phyloP scores from a whole-genome alignment of 2,888 invertebrate genomes.

The Oscheius sp. region DNA sequence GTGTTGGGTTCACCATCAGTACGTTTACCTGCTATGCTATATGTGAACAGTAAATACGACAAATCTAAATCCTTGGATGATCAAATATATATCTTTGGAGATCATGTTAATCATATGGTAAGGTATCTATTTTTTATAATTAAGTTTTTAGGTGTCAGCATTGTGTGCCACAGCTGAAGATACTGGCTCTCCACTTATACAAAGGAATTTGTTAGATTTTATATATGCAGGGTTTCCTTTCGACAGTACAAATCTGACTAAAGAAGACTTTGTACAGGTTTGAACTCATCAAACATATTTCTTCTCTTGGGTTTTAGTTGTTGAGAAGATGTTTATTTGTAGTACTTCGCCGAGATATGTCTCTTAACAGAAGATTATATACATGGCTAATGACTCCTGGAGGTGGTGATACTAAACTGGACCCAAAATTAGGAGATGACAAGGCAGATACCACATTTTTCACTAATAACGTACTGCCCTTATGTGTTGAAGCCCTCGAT shows the following conservation, averaged over 20 bases:
- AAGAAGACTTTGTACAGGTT: slow-evolving; percentile 61
- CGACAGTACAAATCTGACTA: slow-evolving; percentile 76
- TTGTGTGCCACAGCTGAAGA: slow-evolving; percentile 84
- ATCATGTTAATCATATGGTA: slow-evolving; percentile 84
- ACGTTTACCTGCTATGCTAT: slow-evolving; percentile 83
- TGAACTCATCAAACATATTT: neutral
- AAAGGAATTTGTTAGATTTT: slow-evolving; percentile 85
- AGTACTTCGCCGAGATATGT: slow-evolving; percentile 86
- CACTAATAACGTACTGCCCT: slow-evolving; percentile 42
- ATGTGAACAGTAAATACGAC: slow-evolving; percentile 83
- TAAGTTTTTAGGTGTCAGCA: slow-evolving; percentile 77
- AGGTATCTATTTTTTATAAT: slow-evolving; percentile 7
- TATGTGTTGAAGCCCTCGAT: slow-evolving; percentile 45
- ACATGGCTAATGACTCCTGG: slow-evolving; percentile 78
- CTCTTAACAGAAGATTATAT: slow-evolving; percentile 84
- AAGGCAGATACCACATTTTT: slow-evolving; percentile 48
- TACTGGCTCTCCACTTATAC: slow-evolving; percentile 77
- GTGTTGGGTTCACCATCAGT: slow-evolving; percentile 83
- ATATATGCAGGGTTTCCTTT: slow-evolving; percentile 84
- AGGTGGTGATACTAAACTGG: slow-evolving; percentile 31
- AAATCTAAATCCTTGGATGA: slow-evolving; percentile 81
- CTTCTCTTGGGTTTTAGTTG: slow-evolving; percentile 45
- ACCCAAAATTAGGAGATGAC: slow-evolving; percentile 43
- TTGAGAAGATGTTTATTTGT: slow-evolving; percentile 73
- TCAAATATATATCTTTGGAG: slow-evolving; percentile 84